These are phyloP conservation scores for Pterocles orientalis DNA, from an alignment of 2,113 vertebrate species.

Conservation along the genomic window DNA sequence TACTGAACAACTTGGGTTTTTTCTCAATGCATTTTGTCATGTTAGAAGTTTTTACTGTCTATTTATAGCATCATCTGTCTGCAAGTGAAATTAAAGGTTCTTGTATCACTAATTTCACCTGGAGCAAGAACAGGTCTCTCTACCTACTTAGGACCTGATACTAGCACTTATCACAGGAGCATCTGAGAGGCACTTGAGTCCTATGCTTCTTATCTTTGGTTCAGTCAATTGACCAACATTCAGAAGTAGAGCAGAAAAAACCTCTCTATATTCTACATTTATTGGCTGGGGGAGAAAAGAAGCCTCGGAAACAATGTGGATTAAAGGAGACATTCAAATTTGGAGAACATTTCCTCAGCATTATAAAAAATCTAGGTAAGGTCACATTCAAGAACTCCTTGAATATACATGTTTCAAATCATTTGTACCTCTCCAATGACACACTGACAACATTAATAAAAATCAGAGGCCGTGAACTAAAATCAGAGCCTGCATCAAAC, in stretches of 20 bases:
- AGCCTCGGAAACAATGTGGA: not conserved
- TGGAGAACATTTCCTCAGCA: constrained; percentile 22
- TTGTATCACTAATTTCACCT: not conserved
- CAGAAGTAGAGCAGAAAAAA: not conserved
- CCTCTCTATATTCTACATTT: not conserved
- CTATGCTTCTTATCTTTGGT: not conserved
- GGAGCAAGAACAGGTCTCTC: not conserved
- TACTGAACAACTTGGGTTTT: not conserved
- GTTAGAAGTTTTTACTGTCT: not conserved
- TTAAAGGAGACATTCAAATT: constrained; percentile 34
- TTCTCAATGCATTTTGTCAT: not conserved
- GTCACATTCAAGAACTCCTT: constrained; percentile 17
- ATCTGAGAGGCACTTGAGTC: not conserved
- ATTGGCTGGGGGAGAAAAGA: not conserved
- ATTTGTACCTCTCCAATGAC: constrained; percentile 5
- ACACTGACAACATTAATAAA: constrained; percentile 48
- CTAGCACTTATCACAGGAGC: not conserved
- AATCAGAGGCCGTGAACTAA: constrained; percentile 13
- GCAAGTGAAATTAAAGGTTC: not conserved
- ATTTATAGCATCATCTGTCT: not conserved
- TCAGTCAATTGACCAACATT: not conserved
- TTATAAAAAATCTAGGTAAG: constrained; percentile 25
- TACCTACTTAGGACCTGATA: not conserved
- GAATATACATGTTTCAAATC: constrained; percentile 1
- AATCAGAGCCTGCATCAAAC: not conserved